A percentile compares a stretch with the other conserved stretches of the same genome.
Conservation (phyloP, 2,113 vertebrate species). For the Campylorhamphus procurvoides region DNA sequence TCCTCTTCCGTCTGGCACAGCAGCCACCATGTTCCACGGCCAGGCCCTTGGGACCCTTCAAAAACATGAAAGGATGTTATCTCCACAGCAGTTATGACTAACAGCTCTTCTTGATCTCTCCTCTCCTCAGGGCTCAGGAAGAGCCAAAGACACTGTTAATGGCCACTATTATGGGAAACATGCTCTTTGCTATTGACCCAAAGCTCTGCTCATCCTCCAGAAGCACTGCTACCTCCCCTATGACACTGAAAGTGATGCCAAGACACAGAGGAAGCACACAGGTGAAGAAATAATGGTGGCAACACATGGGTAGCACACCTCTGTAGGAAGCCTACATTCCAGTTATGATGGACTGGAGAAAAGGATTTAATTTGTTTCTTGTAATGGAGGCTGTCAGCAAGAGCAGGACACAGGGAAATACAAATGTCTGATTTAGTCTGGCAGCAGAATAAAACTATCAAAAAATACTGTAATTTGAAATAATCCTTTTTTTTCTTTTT, state of each 20-base stretch:
- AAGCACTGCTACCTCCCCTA: not conserved
- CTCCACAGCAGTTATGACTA: not conserved
- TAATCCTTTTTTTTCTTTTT: not conserved
- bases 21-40: conserved; percentile 90
- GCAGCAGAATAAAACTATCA: conserved; percentile 35
- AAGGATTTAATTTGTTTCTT: not conserved
- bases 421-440: not conserved
- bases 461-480: conserved; percentile 27
- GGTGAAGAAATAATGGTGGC: not conserved
- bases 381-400: not conserved
- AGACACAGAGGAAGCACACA: not conserved
- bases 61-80: conserved; percentile 34
- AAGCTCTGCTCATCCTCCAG: not conserved
- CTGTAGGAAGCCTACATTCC: not conserved
- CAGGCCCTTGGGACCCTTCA: conserved; percentile 76
- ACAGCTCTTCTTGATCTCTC: not conserved
- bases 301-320: not conserved
- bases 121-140: not conserved
- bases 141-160: not conserved
- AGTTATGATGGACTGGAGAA: not conserved
- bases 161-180: not conserved
- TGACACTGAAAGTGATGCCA: not conserved
- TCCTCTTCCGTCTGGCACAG: conserved; percentile 94
- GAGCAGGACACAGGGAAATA: not conserved
- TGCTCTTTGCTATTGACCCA: not conserved